Evolutionary conservation across 2,797 vertebrate genomes (phyloP), one percentile per base, ranked within the genome.

Genomic region (Gymnoscopelus braueri): DNA sequence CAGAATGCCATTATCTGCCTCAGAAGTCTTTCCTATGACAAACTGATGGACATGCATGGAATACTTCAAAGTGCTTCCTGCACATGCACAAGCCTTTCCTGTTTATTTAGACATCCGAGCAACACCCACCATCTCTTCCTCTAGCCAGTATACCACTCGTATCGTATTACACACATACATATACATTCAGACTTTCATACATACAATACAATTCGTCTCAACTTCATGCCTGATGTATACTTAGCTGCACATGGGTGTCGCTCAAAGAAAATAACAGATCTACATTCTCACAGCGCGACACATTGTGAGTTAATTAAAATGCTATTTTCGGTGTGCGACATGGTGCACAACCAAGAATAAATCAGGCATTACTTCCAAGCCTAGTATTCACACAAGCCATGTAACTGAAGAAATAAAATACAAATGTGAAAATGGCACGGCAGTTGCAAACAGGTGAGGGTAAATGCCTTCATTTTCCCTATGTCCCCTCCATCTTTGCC

Each of bases 81-180:
- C 64, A 56, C 66, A 75, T 60, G 57, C 63, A 85, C 83, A 84
- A 86, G 83, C 82, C 83, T 83, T 87, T 87, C 80, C 87, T 80
- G 84, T 86, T 87, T 73, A 65, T 24, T 23, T 24, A 76, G 61
- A 52, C 71, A 26, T 64, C 66, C 24, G 65, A 82, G 74, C 75
- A 71, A 65, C 23, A 77, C 67, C 59, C 19, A 57, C 35, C 58
- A 70, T 72, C 58, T 75, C 55, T 39, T 77, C 60, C 79, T 80
- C 65, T 53, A 63, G 11, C 69, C 11, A 50, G 51, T 26, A 62
- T 8, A 71, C 23, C 51, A 63, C 65, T 80, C 74, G 71, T 56
- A 54, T 10, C 0, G 54, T 29, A 77, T 79, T 69, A 71, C 8
- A 15, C 15, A 3, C 7, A 10, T 1, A 10, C 10, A 23, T 3